Evolutionary conservation across 2,113 vertebrate genomes (phyloP), one percentile per base, ranked within the genome.

Genomic region (Zingel zingel): DNA sequence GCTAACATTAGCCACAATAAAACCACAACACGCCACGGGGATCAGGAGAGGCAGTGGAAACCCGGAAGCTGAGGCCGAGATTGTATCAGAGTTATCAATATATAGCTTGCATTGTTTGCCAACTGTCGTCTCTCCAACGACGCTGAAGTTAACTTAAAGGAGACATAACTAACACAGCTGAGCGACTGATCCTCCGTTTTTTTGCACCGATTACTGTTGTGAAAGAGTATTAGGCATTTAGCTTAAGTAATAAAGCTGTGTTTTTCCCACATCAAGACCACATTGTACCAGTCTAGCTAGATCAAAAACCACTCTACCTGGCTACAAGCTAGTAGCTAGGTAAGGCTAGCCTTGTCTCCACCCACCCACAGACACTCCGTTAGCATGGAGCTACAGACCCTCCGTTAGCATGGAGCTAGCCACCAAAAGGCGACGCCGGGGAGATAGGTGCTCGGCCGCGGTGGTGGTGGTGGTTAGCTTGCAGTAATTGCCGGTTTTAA

Each of bases 71-170:
- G 47, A 64, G 65, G 77, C 79, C 78, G 47, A 82, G 27, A 59
- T 39, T 23, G 36, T 53, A n/a, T 25, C 54, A 16, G 2, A 74
- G 71, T 66, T 72, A 61, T 80, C 59, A 56, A 45, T 53, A 45
- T n/a, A 66, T 43, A 43, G 10, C 39, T 43, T 2, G 83, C 63
- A 88, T 86, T 88, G 88, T 91, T 91, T 86, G 86, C 77, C 39
- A 86, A 81, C 81, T 74, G 74, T 77, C 78, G 39, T 5, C 57
- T 62, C 75, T 78, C 39, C 39, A 43, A 43, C 39, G 39, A 43
- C 39, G 39, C 10, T 43, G 10, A 43, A 43, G 39, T 43, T 43
- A 11, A 11, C 10, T 3, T 11, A 43, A 43, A 43, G 9, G 39
- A 43, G 39, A 43, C 10, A 43, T 43, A 43, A 43, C 9, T 43